Conservation (phyloP, 2,797 vertebrate species). For the Mus spretus region DNA sequence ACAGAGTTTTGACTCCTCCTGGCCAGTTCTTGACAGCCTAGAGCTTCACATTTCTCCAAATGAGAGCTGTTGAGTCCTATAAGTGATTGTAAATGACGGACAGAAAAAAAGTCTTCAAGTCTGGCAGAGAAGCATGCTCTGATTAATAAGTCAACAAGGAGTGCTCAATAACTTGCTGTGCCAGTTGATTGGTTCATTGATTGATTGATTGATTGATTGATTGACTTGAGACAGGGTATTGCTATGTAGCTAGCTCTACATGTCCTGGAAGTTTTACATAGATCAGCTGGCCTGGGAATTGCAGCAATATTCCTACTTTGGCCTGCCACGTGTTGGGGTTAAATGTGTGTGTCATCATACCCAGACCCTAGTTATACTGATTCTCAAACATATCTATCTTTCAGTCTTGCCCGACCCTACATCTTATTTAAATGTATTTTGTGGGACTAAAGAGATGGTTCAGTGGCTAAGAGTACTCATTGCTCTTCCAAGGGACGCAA, state of each 20-base stretch:
- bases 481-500: neutral
- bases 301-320: neutral
- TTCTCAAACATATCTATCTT: neutral
- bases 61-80: constrained; percentile 5
- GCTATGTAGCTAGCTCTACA: neutral
- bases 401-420: neutral
- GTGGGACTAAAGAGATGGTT: neutral
- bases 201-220: neutral
- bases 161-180: neutral
- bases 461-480: neutral
- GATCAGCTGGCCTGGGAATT: neutral
- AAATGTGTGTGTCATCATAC: no score
- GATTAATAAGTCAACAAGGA: constrained; percentile 32
- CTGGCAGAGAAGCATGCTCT: neutral
- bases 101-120: neutral
- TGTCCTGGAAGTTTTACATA: neutral
- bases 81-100: constrained; percentile 15
- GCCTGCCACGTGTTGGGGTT: neutral
- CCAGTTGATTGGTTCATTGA: neutral
- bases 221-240: neutral
- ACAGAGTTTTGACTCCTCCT: neutral
- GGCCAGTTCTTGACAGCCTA: constrained; percentile 20
- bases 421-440: constrained; percentile 38
- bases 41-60: neutral
- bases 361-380: neutral